Conservation (phyloP, 2,113 vertebrate species). For the Hippolais icterina region DNA sequence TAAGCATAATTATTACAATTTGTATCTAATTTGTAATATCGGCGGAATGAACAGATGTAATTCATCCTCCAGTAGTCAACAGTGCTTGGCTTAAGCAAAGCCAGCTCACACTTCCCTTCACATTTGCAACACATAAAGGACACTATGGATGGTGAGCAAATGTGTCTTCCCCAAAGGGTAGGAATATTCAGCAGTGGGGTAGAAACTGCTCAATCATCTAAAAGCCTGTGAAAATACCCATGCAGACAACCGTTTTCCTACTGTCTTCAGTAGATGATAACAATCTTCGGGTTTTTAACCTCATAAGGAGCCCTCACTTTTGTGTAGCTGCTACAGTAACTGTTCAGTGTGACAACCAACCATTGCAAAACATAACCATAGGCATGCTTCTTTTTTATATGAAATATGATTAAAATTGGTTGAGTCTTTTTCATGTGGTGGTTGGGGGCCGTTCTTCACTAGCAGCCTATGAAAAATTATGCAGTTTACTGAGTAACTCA, state of each 20-base stretch:
- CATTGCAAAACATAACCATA: not conserved
- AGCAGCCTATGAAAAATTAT: not conserved
- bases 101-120: not conserved
- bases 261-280: not conserved
- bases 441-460: not conserved
- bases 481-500: not conserved
- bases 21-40: slow-evolving; percentile 41
- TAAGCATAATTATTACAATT: slow-evolving; percentile 62
- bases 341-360: not conserved
- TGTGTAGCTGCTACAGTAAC: not conserved
- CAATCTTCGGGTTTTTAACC: not conserved
- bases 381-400: not conserved
- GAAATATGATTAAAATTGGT: not conserved
- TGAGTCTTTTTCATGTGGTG: not conserved
- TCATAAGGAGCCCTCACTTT: not conserved
- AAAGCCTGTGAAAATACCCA: not conserved
- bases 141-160: not conserved
- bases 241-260: not conserved
- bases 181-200: not conserved
- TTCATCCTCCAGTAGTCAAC: slow-evolving; percentile 21
- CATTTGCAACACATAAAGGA: not conserved
- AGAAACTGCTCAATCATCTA: not conserved
- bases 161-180: not conserved
- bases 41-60: slow-evolving; percentile 6
- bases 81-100: slow-evolving; percentile 9